Conservation (phyloP, 2,888 invertebrate genomes). For the Ashinkailepas kermadecensis region DNA sequence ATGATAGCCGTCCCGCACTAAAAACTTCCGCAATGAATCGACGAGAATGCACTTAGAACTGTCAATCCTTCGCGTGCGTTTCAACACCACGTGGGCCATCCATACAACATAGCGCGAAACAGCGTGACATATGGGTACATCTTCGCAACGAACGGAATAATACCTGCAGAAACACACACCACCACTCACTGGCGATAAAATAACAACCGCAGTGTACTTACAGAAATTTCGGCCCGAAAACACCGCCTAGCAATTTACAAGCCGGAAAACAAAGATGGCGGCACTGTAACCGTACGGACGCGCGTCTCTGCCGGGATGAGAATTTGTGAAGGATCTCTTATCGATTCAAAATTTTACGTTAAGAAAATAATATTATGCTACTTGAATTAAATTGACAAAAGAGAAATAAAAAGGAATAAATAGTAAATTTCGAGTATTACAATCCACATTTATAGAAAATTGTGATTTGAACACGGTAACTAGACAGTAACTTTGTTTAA, state of each 20-base stretch:
- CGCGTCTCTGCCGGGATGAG: neutral
- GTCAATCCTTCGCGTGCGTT: too few species aligned
- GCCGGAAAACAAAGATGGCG: conserved; percentile 12
- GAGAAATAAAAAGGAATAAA: neutral
- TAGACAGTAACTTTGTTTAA: too few species aligned
- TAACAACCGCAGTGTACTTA: neutral
- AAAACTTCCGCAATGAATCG: too few species aligned
- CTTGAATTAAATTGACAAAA: neutral
- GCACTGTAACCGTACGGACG: neutral
- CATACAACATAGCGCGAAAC: too few species aligned
- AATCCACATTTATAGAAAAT: neutral
- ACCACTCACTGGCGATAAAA: too few species aligned
- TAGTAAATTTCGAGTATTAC: neutral
- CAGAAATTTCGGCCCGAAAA: conserved; percentile 7
- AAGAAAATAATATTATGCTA: neutral
- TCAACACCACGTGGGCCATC: too few species aligned
- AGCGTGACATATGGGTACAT: too few species aligned
- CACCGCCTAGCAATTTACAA: neutral
- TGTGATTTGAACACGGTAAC: too few species aligned
- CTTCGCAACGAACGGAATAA: too few species aligned
- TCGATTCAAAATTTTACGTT: neutral
- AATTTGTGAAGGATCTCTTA: neutral
- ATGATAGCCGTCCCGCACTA: too few species aligned
- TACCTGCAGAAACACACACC: too few species aligned
- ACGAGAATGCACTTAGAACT: too few species aligned